These are phyloP conservation scores for Sebastes trivittatus DNA, from an alignment of 2,797 vertebrate genomes.

Conservation along the genomic window DNA sequence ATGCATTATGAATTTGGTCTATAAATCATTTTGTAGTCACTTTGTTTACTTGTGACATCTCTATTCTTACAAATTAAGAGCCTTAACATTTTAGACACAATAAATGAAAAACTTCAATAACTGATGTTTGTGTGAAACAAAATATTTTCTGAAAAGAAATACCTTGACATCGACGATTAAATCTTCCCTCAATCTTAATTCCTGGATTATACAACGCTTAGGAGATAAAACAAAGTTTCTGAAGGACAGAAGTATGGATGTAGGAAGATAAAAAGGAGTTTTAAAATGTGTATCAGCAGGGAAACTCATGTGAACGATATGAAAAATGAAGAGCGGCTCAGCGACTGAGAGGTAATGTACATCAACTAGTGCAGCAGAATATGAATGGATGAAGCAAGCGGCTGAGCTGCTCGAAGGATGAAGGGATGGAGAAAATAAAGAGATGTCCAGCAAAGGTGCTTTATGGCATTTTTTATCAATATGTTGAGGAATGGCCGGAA, in stretches of 20 bases:
- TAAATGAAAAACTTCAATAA: not conserved
- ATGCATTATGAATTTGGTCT: not conserved
- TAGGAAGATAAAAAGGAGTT: slow-evolving; percentile 22
- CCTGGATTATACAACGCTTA: not conserved
- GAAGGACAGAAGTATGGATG: slow-evolving; percentile 11
- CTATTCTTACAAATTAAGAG: not conserved
- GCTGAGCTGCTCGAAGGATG: slow-evolving; percentile 11
- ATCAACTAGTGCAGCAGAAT: not conserved
- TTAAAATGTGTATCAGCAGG: slow-evolving; percentile 26
- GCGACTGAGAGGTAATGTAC: slow-evolving; percentile 17
- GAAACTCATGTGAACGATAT: slow-evolving; percentile 21
- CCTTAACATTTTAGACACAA: not conserved
- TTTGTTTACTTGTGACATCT: not conserved
- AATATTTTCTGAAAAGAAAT: not conserved
- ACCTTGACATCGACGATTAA: not conserved
- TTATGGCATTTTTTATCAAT: slow-evolving; percentile 20
- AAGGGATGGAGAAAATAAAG: slow-evolving; percentile 9
- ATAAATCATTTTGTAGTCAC: not conserved
- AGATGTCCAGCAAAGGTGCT: not conserved
- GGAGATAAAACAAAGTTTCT: not conserved
- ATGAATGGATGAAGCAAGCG: slow-evolving; percentile 15
- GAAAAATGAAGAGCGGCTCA: slow-evolving; percentile 28
- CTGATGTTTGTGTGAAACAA: not conserved
- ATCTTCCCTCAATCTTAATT: not conserved
- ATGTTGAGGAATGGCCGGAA: slow-evolving; percentile 46